A percentile compares a stretch with the other conserved stretches of the same genome.
Evolutionary conservation across 2,113 vertebrate species (phyloP).

Genomic region (Pteruthius melanotis): DNA sequence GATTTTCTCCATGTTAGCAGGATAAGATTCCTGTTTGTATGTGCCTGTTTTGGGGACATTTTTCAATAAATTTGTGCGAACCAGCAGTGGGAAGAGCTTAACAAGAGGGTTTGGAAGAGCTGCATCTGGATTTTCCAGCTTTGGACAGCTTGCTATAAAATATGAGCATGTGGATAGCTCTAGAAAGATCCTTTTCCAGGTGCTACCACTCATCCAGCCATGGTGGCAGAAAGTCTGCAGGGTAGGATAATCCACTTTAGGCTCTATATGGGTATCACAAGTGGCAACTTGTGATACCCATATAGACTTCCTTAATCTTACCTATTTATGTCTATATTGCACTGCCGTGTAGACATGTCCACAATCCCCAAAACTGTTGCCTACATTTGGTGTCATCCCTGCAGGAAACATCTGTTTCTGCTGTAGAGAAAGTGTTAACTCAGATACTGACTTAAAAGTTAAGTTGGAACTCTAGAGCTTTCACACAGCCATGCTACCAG

Average conservation of each 20-base stretch:
- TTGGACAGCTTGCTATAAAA: not conserved
- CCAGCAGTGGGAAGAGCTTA: not conserved
- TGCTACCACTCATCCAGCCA: not conserved
- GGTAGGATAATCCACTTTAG: not conserved
- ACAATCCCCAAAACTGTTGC: not conserved
- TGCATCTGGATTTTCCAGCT: not conserved
- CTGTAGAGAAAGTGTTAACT: not conserved
- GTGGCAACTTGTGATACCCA: not conserved
- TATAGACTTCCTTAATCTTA: not conserved
- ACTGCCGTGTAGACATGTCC: not conserved
- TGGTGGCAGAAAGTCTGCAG: not conserved
- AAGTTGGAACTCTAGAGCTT: not conserved
- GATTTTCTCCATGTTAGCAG: not conserved
- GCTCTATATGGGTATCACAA: no score
- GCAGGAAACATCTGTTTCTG: not conserved
- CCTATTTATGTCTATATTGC: not conserved
- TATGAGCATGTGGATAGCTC: not conserved
- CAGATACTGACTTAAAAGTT: not conserved
- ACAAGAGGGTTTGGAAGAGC: not conserved
- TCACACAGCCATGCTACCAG: rapidly evolving
- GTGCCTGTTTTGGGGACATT: not conserved
- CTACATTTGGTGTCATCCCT: not conserved
- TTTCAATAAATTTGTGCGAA: not conserved
- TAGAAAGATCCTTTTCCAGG: not conserved
- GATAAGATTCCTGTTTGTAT: not conserved